These are phyloP conservation scores for Lucinisca nassula DNA, from an alignment of 2,888 invertebrate species.

Conservation along the genomic window DNA sequence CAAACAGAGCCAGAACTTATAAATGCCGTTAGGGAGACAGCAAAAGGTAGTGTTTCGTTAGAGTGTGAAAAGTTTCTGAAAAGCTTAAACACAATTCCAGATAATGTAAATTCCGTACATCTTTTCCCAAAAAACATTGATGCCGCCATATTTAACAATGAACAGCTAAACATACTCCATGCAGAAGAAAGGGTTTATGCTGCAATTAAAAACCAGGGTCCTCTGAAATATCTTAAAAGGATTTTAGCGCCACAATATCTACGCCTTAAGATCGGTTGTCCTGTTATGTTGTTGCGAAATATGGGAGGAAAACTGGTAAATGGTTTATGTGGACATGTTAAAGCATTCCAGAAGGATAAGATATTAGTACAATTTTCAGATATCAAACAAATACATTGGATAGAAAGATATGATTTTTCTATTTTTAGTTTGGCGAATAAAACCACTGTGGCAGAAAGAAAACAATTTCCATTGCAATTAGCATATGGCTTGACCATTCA, in stretches of 20 bases:
- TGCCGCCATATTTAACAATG: not conserved
- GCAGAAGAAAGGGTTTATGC: not conserved
- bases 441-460: not conserved
- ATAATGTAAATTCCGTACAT: not conserved
- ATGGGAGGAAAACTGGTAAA: not conserved
- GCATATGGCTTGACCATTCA: not conserved
- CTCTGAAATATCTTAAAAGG: not conserved
- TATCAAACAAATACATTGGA: not conserved
- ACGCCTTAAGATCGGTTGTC: not conserved
- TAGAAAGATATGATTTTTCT: not conserved
- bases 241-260: not conserved
- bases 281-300: not conserved
- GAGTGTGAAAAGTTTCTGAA: not conserved
- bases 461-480: not conserved
- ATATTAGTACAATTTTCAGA: not conserved
- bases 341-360: not conserved
- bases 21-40: not conserved
- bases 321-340: not conserved
- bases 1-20: not conserved
- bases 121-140: not conserved
- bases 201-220: no score
- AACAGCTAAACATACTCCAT: not conserved
- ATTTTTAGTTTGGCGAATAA: not conserved
- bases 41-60: not conserved
- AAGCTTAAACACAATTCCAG: not conserved